Base-by-base conservation (phyloP, 2,888 invertebrate genomes). In the Plutella xylostella region DNA sequence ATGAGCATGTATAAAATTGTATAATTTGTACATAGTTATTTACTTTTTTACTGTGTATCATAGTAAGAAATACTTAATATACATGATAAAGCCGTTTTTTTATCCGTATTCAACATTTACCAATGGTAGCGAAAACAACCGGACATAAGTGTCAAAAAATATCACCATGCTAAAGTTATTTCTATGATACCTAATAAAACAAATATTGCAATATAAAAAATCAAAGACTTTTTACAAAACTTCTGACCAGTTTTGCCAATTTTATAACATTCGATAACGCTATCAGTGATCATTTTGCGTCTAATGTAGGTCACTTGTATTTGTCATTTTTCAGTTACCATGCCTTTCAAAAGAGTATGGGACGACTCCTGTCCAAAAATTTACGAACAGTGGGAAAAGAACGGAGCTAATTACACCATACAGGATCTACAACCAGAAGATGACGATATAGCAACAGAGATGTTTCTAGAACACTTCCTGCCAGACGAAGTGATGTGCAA, bases 361-460 rank as follows among this genome's bases (percentile, higher is more conserved):
- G 63, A 64, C 15, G 53, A 60, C 0, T 54, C 60, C 0, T 72
- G 68, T 45, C 78, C 78, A 0, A 55, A 55, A 2, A 55, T 64
- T 5, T 79, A 68, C 58, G 63, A 68, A 20, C 52, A 56, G 1
- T 79, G 76, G 72, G 60, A 68, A 25, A 49, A 53, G 0, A 55
- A 62, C 4, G 71, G 66, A 0, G 55, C 46, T 2, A 58, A 52
- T 6, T 78, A 66, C 63, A 55, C 70, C 9, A 61, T 79, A 25
- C 71, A 72, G 46, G 79, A 79, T 48, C 55, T 79, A 1, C 55
- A 57, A 0, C 70, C 74, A 0, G 72, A 73, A 48, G 72, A 78
- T 20, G 70, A 74, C 20, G 71, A 69, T 7, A 47, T 48, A 11
- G 76, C 72, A 0, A 0, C 74, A 4, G 46, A 60, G 9, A 49